Percentiles rank a stretch among this genome's conserved stretches.
Conservation (phyloP, 2,888 invertebrate genomes). For the Ophraella communa region DNA sequence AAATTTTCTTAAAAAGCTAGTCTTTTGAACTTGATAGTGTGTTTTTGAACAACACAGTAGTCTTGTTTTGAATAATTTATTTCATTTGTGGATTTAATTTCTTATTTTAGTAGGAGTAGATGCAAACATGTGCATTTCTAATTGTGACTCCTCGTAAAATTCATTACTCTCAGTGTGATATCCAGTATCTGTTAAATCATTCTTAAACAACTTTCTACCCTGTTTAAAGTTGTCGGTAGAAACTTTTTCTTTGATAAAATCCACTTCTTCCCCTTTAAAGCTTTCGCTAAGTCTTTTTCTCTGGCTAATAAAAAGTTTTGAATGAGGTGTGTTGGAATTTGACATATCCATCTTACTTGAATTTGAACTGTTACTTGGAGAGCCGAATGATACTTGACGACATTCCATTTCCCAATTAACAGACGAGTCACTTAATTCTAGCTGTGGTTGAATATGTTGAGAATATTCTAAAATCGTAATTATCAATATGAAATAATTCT, state of each 20-base stretch:
- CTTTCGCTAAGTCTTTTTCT: slow-evolving; percentile 58
- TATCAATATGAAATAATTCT: neutral
- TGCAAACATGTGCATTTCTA: slow-evolving; percentile 48
- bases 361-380: slow-evolving; percentile 41
- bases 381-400: slow-evolving; percentile 49
- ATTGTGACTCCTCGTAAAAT: slow-evolving; percentile 40
- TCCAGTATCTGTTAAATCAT: slow-evolving; percentile 51
- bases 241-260: slow-evolving; percentile 10
- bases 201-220: slow-evolving; percentile 42
- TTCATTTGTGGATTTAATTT: no score
- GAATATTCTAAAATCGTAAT: slow-evolving; percentile 28
- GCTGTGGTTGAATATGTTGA: slow-evolving; percentile 17
- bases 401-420: slow-evolving; percentile 58
- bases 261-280: slow-evolving; percentile 50
- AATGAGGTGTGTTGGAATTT: slow-evolving; percentile 54
- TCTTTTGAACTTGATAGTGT: neutral
- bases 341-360: slow-evolving; percentile 53
- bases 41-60: no score
- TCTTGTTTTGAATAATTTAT: no score
- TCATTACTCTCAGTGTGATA: slow-evolving; percentile 50
- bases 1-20: neutral
- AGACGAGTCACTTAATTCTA: slow-evolving; percentile 46
- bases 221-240: slow-evolving; percentile 27
- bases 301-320: slow-evolving; percentile 54
- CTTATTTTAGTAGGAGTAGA: slow-evolving; percentile 55